Evolutionary conservation across 2,113 vertebrate genomes (phyloP).

Genomic region (Mugil cephalus): DNA sequence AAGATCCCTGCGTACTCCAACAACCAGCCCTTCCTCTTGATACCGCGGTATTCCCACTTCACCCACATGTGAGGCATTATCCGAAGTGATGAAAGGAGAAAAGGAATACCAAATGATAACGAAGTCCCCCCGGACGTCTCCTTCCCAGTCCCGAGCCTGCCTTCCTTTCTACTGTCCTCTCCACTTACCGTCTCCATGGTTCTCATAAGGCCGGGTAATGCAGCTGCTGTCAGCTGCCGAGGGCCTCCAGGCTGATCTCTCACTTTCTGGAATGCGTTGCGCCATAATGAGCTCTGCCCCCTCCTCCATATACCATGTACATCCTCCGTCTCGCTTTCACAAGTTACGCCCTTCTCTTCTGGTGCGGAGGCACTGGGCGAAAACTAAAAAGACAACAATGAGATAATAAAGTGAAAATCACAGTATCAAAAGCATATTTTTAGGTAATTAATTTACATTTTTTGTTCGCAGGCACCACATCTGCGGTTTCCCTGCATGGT

Average conservation of each 20-base stretch:
- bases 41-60: conserved; percentile 37
- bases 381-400: background rate
- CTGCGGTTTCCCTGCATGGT: conserved; percentile 9
- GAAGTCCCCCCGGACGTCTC: conserved; percentile 67
- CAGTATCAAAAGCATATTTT: no score
- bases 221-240: conserved; percentile 74
- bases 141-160: conserved; percentile 56
- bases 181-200: conserved; percentile 67
- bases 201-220: conserved; percentile 54
- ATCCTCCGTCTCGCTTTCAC: conserved; percentile 38
- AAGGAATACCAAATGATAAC: conserved; percentile 76
- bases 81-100: conserved; percentile 72
- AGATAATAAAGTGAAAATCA: background rate
- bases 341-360: background rate
- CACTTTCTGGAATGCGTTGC: conserved; percentile 67
- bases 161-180: conserved; percentile 67
- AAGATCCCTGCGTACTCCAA: conserved; percentile 17
- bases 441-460: conserved; percentile 22
- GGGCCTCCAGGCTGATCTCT: conserved; percentile 76
- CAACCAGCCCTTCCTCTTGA: conserved; percentile 34
- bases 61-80: conserved; percentile 59
- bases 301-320: conserved; percentile 34
- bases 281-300: conserved; percentile 67
- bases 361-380: conserved; percentile 18
- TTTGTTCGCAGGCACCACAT: conserved; percentile 26